Conservation (phyloP, 1,140 invertebrate species). For the Meloidogyne floridensis region DNA sequence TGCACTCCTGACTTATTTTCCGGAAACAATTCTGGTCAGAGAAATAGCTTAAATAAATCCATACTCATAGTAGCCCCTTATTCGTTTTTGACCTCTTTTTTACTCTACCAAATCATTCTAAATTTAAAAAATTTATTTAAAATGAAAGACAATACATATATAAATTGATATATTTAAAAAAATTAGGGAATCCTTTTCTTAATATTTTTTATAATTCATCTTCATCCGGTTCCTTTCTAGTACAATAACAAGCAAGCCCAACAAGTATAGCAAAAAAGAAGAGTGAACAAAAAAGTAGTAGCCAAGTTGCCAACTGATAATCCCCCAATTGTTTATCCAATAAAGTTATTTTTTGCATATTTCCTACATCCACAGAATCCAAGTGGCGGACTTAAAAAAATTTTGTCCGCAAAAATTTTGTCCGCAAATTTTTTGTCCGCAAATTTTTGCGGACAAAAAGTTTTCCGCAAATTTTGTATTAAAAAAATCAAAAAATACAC, state of each 20-base stretch:
- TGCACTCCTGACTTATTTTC: no score
- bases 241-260: slow-evolving; percentile 65
- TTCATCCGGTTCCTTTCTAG: slow-evolving; percentile 62
- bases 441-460: no score
- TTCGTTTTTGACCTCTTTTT: no score
- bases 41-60: no score
- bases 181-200: not conserved
- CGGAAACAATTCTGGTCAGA: no score
- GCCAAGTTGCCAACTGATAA: slow-evolving; percentile 65
- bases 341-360: slow-evolving; percentile 61
- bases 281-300: slow-evolving; percentile 64
- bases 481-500: slow-evolving; percentile 24
- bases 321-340: slow-evolving; percentile 64
- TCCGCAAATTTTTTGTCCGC: no score
- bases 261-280: slow-evolving; percentile 66
- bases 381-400: slow-evolving; percentile 59
- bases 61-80: no score
- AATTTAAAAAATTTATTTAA: not conserved
- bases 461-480: slow-evolving; percentile 39
- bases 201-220: slow-evolving; percentile 51
- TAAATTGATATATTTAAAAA: not conserved
- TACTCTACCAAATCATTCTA: no score
- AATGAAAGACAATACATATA: not conserved
- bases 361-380: slow-evolving; percentile 64
- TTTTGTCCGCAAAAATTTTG: not conserved